Evolutionary conservation across 2,113 vertebrate species (phyloP).

Genomic region (Callipepla californica): DNA sequence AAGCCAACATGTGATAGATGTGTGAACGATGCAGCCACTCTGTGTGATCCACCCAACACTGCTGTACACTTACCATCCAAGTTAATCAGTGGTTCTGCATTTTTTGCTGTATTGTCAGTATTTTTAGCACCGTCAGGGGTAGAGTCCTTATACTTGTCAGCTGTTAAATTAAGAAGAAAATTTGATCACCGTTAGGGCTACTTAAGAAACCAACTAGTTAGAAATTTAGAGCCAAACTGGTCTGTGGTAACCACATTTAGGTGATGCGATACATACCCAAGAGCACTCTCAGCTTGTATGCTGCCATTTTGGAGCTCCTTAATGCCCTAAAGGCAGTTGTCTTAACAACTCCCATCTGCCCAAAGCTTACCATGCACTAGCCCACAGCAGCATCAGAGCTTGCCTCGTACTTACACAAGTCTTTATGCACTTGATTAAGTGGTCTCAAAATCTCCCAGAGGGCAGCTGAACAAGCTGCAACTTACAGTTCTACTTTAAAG

Average conservation of each 20-base stretch:
- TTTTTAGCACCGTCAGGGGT: constrained; percentile 82
- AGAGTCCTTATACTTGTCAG: constrained; percentile 93
- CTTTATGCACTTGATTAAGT: background rate
- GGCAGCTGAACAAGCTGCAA: background rate
- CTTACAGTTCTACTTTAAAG: background rate
- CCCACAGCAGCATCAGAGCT: background rate
- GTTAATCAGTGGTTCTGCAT: constrained; percentile 89
- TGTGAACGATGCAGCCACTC: rapidly evolving
- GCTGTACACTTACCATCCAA: constrained; percentile 87
- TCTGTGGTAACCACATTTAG: background rate
- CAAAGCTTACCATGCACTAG: background rate
- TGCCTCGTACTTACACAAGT: rapidly evolving
- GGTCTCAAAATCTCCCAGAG: background rate
- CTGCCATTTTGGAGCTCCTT: background rate
- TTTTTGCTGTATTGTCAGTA: constrained; percentile 81
- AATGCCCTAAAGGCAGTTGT: background rate
- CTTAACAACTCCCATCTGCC: background rate
- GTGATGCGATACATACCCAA: background rate
- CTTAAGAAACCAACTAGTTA: background rate
- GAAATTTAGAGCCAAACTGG: background rate
- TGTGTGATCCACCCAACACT: rapidly evolving
- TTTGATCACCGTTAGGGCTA: rapidly evolving
- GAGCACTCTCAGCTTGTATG: background rate
- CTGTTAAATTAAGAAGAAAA: constrained; percentile 75
- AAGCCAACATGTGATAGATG: no score